Percentiles rank a stretch among this genome's conserved stretches.
These are phyloP conservation scores for Amaurobius ferox DNA, from an alignment of 2,888 invertebrate genomes.

Conservation along the genomic window DNA sequence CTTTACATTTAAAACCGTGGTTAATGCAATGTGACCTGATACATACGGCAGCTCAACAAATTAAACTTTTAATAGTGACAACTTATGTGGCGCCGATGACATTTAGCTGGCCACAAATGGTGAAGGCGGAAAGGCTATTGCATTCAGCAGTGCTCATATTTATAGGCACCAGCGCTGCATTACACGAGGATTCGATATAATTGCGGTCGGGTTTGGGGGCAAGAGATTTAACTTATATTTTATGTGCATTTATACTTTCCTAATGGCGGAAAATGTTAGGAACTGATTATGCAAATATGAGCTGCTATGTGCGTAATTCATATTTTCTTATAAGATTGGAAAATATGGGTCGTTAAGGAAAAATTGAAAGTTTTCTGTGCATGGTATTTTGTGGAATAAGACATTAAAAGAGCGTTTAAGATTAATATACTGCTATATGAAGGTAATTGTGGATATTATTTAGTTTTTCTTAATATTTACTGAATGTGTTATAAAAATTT, in stretches of 20 bases:
- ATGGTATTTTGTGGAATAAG: not conserved
- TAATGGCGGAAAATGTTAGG: not conserved
- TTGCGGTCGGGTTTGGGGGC: not conserved
- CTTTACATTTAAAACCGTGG: too few species aligned
- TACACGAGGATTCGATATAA: not conserved
- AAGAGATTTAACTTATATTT: not conserved
- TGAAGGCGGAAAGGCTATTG: not conserved
- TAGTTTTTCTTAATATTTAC: not conserved
- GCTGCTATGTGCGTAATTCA: slow-evolving; percentile 1
- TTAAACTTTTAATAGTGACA: slow-evolving; percentile 6
- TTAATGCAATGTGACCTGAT: too few species aligned
- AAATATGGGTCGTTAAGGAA: slow-evolving; percentile 12
- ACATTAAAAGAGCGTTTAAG: not conserved
- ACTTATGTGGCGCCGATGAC: not conserved
- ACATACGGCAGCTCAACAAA: not conserved
- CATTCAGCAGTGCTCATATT: not conserved
- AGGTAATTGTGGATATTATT: not conserved
- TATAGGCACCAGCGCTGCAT: not conserved
- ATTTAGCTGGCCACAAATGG: slow-evolving; percentile 8
- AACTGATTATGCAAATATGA: slow-evolving; percentile 2
- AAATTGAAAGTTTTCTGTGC: not conserved
- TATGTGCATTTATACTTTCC: slow-evolving; percentile 4
- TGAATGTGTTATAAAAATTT: too few species aligned
- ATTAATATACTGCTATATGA: not conserved
- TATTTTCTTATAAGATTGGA: slow-evolving; percentile 7